Conservation (phyloP, 2,888 invertebrate genomes). For the Hofmannophila pseudospretella region DNA sequence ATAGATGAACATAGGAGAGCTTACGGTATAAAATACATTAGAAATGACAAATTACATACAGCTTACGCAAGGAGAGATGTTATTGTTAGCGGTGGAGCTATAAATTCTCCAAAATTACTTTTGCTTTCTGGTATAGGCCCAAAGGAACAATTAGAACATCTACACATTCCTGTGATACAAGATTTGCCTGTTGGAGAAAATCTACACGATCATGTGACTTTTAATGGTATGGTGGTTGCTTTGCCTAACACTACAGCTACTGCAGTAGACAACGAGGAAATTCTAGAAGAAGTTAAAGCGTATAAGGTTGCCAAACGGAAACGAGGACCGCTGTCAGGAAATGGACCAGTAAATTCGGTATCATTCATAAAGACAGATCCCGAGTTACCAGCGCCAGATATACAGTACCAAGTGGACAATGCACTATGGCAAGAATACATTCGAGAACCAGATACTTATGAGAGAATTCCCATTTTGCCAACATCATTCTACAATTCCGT, state of each 20-base stretch:
- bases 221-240: slow-evolving; percentile 62
- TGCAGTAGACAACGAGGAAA: slow-evolving; percentile 44
- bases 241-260: slow-evolving; percentile 72
- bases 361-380: slow-evolving; percentile 76
- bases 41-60: slow-evolving; percentile 25
- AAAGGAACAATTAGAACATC: slow-evolving; percentile 33
- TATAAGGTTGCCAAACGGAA: slow-evolving; percentile 40
- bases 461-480: slow-evolving; percentile 55
- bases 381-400: slow-evolving; percentile 73
- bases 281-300: slow-evolving; percentile 48
- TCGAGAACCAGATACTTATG: slow-evolving; percentile 61
- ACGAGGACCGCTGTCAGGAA: slow-evolving; percentile 69
- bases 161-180: slow-evolving; percentile 36
- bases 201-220: slow-evolving; percentile 61
- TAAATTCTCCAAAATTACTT: slow-evolving; percentile 50
- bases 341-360: slow-evolving; percentile 73
- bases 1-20: slow-evolving; percentile 62
- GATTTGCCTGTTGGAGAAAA: slow-evolving; percentile 57
- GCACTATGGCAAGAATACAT: slow-evolving; percentile 65
- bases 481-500: slow-evolving; percentile 79
- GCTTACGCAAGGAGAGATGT: slow-evolving; percentile 52
- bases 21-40: slow-evolving; percentile 41
- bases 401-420: slow-evolving; percentile 76
- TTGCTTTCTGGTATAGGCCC: slow-evolving; percentile 61
- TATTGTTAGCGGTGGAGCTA: slow-evolving; percentile 45